Percentiles rank a stretch among this genome's conserved stretches.
These are phyloP conservation scores for Epirrhoe alternata DNA, from an alignment of 2,888 invertebrate species.

Conservation along the genomic window DNA sequence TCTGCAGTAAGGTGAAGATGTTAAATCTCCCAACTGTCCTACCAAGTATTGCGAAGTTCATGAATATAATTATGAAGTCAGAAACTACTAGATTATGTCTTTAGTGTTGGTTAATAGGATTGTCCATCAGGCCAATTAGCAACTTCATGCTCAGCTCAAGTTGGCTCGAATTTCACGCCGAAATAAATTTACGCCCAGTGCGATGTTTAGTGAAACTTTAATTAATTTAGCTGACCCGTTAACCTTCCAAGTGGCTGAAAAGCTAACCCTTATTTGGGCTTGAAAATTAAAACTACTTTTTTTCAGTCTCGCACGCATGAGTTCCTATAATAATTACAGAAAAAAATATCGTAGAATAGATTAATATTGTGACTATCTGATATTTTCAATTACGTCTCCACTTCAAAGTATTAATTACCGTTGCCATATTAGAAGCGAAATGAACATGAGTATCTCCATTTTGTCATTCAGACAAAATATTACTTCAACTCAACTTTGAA, in stretches of 20 bases:
- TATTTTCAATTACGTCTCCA: too few relatives aligned
- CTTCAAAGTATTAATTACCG: too few relatives aligned
- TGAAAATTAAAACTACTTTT: slow-evolving; percentile 18
- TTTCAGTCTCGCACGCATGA: neutral
- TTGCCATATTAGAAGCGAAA: too few relatives aligned
- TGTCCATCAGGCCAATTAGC: slow-evolving; percentile 28
- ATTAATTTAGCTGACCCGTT: slow-evolving; percentile 60
- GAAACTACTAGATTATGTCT: slow-evolving; percentile 11
- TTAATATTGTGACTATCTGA: too few relatives aligned
- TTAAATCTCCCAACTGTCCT: neutral
- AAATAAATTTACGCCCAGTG: slow-evolving; percentile 41
- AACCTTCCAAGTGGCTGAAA: slow-evolving; percentile 55
- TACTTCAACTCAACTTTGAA: neutral
- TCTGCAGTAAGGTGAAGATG: neutral
- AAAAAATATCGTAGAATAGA: neutral
- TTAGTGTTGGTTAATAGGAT: slow-evolving; percentile 19
- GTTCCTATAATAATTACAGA: neutral
- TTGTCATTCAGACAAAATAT: too few relatives aligned
- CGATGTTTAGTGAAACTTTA: slow-evolving; percentile 61
- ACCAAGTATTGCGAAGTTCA: neutral
- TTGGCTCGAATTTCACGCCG: slow-evolving; percentile 34
- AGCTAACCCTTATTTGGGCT: slow-evolving; percentile 44
- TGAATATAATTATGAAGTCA: neutral
- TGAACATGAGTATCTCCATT: too few relatives aligned
- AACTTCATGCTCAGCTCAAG: slow-evolving; percentile 22